Evolutionary conservation across 2,797 vertebrate genomes (phyloP).

Genomic region (Microtus agrestis): DNA sequence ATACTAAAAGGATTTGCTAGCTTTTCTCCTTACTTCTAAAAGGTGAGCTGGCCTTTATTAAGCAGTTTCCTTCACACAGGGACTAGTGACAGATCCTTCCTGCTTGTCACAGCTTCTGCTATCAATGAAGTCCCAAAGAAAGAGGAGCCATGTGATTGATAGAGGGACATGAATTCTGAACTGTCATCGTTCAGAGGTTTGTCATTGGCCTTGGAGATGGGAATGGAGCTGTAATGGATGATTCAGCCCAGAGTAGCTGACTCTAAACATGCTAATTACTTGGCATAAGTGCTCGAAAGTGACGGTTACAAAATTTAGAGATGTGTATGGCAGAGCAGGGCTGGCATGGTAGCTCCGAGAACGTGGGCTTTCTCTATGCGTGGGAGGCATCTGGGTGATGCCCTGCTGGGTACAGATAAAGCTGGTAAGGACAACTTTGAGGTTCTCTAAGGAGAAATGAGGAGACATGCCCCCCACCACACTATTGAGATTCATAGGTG

Average conservation of each 20-base stretch:
- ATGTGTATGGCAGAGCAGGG: neutral
- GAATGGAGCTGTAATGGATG: conserved; percentile 59
- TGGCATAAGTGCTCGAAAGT: conserved; percentile 1
- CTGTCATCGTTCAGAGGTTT: conserved; percentile 50
- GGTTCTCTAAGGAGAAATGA: neutral
- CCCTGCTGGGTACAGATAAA: neutral
- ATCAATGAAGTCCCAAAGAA: conserved; percentile 71
- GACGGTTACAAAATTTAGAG: neutral
- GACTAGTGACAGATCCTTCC: conserved; percentile 77
- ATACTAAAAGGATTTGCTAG: neutral
- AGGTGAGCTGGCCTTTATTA: conserved; percentile 19
- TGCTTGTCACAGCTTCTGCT: conserved; percentile 66
- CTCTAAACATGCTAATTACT: conserved; percentile 63
- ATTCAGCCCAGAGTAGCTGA: conserved; percentile 9
- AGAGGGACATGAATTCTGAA: conserved; percentile 76
- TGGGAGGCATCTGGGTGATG: neutral
- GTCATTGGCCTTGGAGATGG: conserved; percentile 28
- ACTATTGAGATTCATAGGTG: neutral
- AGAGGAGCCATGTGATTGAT: conserved; percentile 73
- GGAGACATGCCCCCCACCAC: no score
- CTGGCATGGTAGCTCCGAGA: neutral
- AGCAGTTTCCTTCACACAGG: conserved; percentile 67
- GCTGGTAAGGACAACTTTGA: neutral
- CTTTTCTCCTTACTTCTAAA: neutral
- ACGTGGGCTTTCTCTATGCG: neutral